A percentile compares a stretch with the other conserved stretches of the same genome.
phyloP scores from a whole-genome alignment of 30 jellyfish, hydroid and myxozoan species.

The Pseudorhiza aurosa region DNA sequence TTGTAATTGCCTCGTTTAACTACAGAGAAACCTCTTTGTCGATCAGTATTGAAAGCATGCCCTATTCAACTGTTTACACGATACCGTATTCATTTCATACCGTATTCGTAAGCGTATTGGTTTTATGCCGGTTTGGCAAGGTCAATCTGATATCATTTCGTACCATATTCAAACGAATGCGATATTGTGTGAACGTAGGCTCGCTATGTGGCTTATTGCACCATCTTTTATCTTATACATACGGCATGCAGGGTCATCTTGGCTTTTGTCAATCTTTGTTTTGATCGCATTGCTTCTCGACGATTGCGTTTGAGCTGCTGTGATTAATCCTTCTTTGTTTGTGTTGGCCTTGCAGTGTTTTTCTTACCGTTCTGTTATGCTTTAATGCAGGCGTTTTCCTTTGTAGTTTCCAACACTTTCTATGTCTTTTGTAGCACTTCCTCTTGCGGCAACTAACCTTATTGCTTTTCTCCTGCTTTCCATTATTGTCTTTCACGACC shows the following conservation, averaged over 20 bases:
- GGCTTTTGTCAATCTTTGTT: background rate
- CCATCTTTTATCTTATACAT: constrained; percentile 6
- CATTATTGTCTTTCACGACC: background rate
- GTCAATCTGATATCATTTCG: too few relatives aligned
- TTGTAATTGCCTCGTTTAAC: too few relatives aligned
- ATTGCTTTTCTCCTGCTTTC: background rate
- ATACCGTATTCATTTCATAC: too few relatives aligned
- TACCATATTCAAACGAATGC: too few relatives aligned
- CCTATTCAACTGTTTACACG: too few relatives aligned
- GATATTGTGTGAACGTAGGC: too few relatives aligned
- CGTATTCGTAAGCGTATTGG: too few relatives aligned
- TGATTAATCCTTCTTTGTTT: constrained; percentile 2
- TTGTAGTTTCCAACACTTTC: background rate
- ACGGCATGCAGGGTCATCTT: background rate
- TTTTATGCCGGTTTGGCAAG: too few relatives aligned
- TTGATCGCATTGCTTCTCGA: constrained; percentile 2
- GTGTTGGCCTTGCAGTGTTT: constrained; percentile 16
- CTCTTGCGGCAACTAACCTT: background rate
- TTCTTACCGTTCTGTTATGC: constrained; percentile 1
- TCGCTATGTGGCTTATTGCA: too few relatives aligned
- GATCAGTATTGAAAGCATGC: too few relatives aligned
- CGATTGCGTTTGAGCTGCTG: constrained; percentile 14
- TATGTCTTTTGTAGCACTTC: background rate
- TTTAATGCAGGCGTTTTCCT: background rate
- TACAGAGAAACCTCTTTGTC: too few relatives aligned